phyloP scores from a whole-genome alignment of 1,140 invertebrate genomes.

The Micrasema longulum region DNA sequence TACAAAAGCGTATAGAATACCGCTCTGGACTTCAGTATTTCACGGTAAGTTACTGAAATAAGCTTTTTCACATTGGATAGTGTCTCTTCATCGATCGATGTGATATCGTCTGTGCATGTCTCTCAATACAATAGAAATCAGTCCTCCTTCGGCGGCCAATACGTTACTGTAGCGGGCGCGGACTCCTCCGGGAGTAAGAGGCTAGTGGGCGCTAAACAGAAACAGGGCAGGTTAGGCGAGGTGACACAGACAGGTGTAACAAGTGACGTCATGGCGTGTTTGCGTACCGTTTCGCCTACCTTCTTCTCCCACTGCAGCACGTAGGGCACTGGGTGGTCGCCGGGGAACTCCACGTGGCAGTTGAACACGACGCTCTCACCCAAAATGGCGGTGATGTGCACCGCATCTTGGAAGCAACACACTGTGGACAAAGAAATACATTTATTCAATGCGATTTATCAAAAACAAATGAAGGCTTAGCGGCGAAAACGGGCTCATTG shows the following conservation, averaged over 20 bases:
- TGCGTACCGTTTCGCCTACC: slow-evolving; percentile 94
- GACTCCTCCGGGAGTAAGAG: slow-evolving; percentile 56
- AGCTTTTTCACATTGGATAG: too few relatives aligned
- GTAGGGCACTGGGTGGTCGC: slow-evolving; percentile 93
- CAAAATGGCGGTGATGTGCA: slow-evolving; percentile 94
- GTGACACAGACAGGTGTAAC: slow-evolving; percentile 35
- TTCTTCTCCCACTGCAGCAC: slow-evolving; percentile 98
- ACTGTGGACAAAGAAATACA: slow-evolving; percentile 56
- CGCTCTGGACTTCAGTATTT: too few relatives aligned
- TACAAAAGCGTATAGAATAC: too few relatives aligned
- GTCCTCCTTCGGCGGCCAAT: slow-evolving; percentile 26
- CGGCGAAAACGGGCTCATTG: too few relatives aligned
- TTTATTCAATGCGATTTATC: too few relatives aligned
- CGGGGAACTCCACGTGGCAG: slow-evolving; percentile 95
- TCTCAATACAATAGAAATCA: too few relatives aligned
- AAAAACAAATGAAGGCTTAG: too few relatives aligned
- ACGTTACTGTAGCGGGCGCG: slow-evolving; percentile 44
- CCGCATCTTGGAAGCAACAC: slow-evolving; percentile 84
- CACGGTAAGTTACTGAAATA: too few relatives aligned
- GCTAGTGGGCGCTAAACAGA: slow-evolving; percentile 50
- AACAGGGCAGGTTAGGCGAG: slow-evolving; percentile 45
- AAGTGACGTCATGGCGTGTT: slow-evolving; percentile 27
- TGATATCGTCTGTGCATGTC: too few relatives aligned
- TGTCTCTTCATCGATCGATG: too few relatives aligned
- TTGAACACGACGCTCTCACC: slow-evolving; percentile 96